Conservation (phyloP, 1,140 invertebrate genomes). For the Pteromalus puparum region DNA sequence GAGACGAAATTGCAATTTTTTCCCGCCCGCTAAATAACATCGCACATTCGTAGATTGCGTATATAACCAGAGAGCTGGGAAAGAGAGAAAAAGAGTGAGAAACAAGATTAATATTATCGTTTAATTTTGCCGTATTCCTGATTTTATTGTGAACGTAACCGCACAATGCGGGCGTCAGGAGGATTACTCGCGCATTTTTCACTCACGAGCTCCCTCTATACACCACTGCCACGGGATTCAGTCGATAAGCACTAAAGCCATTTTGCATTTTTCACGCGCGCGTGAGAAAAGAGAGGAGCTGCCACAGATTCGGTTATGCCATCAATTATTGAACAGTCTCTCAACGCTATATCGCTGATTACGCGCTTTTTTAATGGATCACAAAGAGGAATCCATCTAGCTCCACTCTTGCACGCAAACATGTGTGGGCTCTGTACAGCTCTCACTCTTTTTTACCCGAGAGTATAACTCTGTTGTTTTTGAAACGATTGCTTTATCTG, state of each 20-base stretch:
- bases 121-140: conserved; percentile 26
- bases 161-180: not conserved
- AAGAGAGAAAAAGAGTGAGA: not conserved
- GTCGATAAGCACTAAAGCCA: conserved; percentile 33
- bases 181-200: not conserved
- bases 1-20: conserved; percentile 9
- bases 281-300: not conserved
- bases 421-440: not conserved
- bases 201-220: not conserved
- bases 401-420: not conserved
- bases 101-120: conserved; percentile 32
- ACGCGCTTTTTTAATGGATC: conserved; percentile 57
- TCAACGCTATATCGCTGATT: conserved; percentile 56
- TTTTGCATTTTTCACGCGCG: conserved; percentile 29
- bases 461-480: not conserved
- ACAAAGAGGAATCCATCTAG: conserved; percentile 5
- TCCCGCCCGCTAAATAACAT: not conserved
- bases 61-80: not conserved
- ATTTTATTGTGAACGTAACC: not conserved
- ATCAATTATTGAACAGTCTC: conserved; percentile 60
- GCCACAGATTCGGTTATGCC: not conserved
- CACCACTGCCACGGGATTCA: not conserved
- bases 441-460: not conserved
- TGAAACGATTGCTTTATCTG: not conserved
- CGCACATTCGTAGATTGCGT: not conserved